Percentiles rank a stretch among this genome's conserved stretches.
Conservation (phyloP, 2,113 vertebrate species). For the Plecotus auritus region DNA sequence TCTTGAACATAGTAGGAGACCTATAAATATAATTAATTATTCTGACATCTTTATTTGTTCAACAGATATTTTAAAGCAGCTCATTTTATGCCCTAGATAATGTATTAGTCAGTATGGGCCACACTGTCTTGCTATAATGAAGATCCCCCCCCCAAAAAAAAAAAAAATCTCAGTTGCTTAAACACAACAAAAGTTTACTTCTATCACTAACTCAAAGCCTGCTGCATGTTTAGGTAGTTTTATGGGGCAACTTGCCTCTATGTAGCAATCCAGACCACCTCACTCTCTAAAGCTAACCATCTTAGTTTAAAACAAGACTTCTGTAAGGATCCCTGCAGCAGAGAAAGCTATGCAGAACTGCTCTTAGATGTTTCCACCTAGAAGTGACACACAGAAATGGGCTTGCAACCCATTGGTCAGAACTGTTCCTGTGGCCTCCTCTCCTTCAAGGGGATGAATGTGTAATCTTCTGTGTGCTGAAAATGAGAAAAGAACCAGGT, state of each 20-base stretch:
- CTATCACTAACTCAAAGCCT: background rate
- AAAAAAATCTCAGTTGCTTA: background rate
- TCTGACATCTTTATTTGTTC: conserved; percentile 5
- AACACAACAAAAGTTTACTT: background rate
- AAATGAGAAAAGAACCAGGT: background rate
- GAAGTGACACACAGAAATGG: background rate
- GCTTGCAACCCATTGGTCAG: background rate
- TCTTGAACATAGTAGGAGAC: background rate
- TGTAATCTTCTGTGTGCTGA: background rate
- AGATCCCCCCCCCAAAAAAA: background rate
- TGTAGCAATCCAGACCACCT: background rate
- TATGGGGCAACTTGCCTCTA: background rate
- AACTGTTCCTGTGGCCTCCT: background rate
- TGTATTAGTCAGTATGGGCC: background rate
- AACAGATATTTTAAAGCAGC: background rate
- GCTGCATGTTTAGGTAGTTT: background rate
- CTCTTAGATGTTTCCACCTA: background rate
- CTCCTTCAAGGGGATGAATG: background rate
- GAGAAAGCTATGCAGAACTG: background rate
- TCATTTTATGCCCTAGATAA: background rate
- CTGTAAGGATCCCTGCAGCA: background rate
- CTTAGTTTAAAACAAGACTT: background rate
- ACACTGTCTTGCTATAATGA: background rate
- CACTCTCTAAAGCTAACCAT: background rate
- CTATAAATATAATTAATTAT: background rate